Percentiles rank a stretch among this genome's conserved stretches.
Evolutionary conservation across 2,888 invertebrate genomes (phyloP).

Genomic region (Nemapogon koenigi): DNA sequence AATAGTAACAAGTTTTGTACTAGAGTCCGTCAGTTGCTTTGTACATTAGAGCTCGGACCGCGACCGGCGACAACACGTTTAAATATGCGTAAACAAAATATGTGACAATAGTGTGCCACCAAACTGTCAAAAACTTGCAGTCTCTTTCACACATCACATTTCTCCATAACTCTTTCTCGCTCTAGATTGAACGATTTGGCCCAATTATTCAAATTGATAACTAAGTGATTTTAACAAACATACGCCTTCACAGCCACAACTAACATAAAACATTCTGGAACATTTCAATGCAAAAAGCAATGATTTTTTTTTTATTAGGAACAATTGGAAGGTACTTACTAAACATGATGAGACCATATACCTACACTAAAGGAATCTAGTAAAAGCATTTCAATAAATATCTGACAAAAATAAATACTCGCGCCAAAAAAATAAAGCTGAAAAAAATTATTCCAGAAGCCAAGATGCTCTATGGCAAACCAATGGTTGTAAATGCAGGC

Average conservation of each 20-base stretch:
- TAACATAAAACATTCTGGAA: not conserved
- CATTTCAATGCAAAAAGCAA: not conserved
- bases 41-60: conserved; percentile 48
- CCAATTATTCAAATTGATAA: too few relatives aligned
- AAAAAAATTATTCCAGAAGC: too few relatives aligned
- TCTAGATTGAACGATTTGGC: conserved; percentile 8
- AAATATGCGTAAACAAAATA: conserved; percentile 1
- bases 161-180: conserved; percentile 15
- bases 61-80: too few relatives aligned
- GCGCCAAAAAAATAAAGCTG: too few relatives aligned
- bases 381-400: too few relatives aligned
- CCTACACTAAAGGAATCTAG: not conserved
- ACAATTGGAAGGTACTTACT: not conserved
- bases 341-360: not conserved
- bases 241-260: conserved; percentile 3
- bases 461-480: too few relatives aligned
- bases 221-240: too few relatives aligned
- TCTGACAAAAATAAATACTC: too few relatives aligned
- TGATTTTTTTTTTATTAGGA: not conserved
- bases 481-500: too few relatives aligned
- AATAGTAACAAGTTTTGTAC: conserved; percentile 65
- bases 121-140: too few relatives aligned
- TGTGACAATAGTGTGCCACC: too few relatives aligned
- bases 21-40: conserved; percentile 45
- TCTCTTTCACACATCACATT: too few relatives aligned